These are phyloP conservation scores for Euglossa dilemma DNA, from an alignment of 1,140 invertebrate species.

Conservation along the genomic window DNA sequence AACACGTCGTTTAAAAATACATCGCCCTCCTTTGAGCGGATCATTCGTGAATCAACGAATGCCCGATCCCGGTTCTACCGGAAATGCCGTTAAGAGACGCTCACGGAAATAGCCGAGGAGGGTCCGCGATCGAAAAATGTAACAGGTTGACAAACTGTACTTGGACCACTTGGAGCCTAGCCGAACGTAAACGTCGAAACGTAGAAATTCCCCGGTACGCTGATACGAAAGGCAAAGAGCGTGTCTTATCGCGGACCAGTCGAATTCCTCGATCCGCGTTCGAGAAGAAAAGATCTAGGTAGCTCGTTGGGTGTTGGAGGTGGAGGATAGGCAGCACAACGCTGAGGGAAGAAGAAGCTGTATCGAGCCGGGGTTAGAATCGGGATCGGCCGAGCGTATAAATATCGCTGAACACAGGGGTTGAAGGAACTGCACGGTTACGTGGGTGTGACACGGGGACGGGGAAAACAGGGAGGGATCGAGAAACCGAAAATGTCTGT, in stretches of 20 bases:
- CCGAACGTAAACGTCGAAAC: background rate
- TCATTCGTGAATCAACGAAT: too few relatives aligned
- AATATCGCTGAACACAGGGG: background rate
- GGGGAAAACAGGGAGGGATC: background rate
- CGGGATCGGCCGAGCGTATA: constrained; percentile 15
- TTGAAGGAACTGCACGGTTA: background rate
- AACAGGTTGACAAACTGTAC: too few relatives aligned
- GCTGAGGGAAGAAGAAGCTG: background rate
- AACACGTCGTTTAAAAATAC: too few relatives aligned
- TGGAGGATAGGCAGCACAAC: background rate
- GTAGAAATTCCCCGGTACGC: background rate
- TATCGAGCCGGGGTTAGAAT: constrained; percentile 6
- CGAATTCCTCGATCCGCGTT: background rate
- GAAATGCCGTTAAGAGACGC: too few relatives aligned
- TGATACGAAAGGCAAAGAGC: too few relatives aligned
- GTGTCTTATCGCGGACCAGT: background rate
- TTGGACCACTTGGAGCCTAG: background rate
- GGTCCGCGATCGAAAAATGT: too few relatives aligned
- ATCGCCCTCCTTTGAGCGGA: too few relatives aligned
- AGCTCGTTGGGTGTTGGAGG: background rate
- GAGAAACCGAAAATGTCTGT: constrained; percentile 48
- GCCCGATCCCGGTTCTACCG: too few relatives aligned
- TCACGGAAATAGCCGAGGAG: background rate
- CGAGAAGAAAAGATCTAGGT: background rate
- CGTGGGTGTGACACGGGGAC: constrained; percentile 2